Conservation (phyloP, 2,888 invertebrate species). For the Emmelina monodactyla region DNA sequence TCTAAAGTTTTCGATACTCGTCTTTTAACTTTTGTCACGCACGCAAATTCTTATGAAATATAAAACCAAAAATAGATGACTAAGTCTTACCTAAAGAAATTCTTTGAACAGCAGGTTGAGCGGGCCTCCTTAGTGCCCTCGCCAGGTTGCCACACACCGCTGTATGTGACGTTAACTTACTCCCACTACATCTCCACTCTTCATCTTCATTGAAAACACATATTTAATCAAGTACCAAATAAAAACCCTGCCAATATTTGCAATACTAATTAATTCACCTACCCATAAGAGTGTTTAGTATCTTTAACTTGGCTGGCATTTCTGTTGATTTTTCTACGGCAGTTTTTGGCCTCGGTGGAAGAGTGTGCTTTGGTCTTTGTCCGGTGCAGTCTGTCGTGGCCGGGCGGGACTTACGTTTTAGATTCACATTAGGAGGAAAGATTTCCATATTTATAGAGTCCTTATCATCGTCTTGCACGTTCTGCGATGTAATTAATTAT, state of each 20-base stretch:
- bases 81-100: background rate
- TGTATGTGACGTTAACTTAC: conserved; percentile 47
- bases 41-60: too few species aligned
- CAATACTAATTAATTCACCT: conserved; percentile 6
- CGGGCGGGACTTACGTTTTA: conserved; percentile 26
- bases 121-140: conserved; percentile 36
- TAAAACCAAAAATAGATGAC: too few species aligned
- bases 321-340: conserved; percentile 29
- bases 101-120: conserved; percentile 12
- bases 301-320: conserved; percentile 35
- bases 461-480: background rate
- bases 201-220: conserved; percentile 28
- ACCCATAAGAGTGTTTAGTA: conserved; percentile 52
- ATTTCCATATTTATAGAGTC: background rate
- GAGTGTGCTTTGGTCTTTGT: conserved; percentile 27
- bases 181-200: conserved; percentile 51
- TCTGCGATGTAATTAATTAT: too few species aligned
- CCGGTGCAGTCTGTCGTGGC: conserved; percentile 46
- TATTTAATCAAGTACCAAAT: background rate
- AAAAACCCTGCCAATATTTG: background rate
- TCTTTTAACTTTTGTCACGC: too few species aligned
- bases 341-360: conserved; percentile 31
- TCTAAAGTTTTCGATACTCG: too few species aligned
- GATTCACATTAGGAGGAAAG: background rate
- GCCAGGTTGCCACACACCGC: conserved; percentile 58